Percentiles rank a stretch among this genome's conserved stretches.
These are phyloP conservation scores for Gadopsis marmoratus DNA, from an alignment of 2,797 vertebrate genomes.

Conservation along the genomic window DNA sequence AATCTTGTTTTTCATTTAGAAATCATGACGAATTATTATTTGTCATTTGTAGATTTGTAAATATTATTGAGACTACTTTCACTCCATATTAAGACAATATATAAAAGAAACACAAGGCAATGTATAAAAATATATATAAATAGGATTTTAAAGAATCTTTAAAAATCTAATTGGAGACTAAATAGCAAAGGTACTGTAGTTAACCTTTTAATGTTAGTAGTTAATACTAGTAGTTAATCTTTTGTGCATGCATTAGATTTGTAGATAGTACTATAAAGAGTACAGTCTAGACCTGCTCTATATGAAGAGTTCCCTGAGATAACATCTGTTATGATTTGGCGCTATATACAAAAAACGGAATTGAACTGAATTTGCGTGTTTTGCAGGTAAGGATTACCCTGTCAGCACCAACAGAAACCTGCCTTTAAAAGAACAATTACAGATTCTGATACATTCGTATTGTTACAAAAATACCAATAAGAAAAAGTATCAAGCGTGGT, in stretches of 20 bases:
- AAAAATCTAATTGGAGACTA: neutral
- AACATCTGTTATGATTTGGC: no score
- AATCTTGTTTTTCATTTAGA: no score
- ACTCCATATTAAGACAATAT: neutral
- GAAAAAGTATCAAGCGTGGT: neutral
- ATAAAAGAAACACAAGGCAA: no score
- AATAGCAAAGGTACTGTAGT: neutral
- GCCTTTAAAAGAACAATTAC: neutral
- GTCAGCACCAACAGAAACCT: neutral
- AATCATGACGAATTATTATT: no score
- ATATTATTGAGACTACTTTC: no score
- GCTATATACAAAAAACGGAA: no score
- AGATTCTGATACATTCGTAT: neutral
- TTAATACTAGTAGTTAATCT: neutral
- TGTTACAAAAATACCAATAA: neutral
- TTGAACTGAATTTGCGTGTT: neutral
- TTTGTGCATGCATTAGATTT: neutral
- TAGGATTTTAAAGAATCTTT: slow-evolving; percentile 8
- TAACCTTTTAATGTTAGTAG: neutral
- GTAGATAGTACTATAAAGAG: no score
- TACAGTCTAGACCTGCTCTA: no score
- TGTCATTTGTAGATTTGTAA: no score
- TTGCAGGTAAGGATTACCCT: neutral
- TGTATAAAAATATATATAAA: neutral
- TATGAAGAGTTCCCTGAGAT: no score